Conservation (phyloP, 1,140 invertebrate genomes). For the Drosophila nannoptera region DNA sequence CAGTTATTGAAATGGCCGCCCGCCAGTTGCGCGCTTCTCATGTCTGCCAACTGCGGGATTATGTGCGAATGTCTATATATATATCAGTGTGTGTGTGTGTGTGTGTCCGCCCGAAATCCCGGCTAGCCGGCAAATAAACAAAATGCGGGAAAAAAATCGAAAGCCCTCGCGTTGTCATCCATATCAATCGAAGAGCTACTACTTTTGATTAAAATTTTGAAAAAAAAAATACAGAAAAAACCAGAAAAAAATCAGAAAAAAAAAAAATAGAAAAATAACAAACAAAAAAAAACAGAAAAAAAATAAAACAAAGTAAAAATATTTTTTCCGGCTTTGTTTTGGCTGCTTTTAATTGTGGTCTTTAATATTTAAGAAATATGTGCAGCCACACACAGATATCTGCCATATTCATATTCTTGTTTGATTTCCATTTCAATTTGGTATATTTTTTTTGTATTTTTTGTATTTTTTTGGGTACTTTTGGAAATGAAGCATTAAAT, state of each 20-base stretch:
- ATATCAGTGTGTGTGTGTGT: neutral
- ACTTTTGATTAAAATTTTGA: constrained; percentile 76
- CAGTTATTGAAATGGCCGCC: constrained; percentile 34
- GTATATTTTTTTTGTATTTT: neutral
- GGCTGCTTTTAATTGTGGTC: constrained; percentile 68
- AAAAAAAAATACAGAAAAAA: too few relatives aligned
- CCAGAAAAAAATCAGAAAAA: too few relatives aligned
- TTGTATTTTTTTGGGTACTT: constrained; percentile 32
- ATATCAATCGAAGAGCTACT: constrained; percentile 76
- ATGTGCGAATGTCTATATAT: constrained; percentile 4
- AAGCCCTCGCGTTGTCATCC: constrained; percentile 49
- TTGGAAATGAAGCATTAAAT: constrained; percentile 72
- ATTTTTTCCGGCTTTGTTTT: constrained; percentile 26
- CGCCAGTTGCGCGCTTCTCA: constrained; percentile 26
- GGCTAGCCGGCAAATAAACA: constrained; percentile 21
- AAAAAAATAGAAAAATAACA: too few relatives aligned
- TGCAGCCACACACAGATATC: neutral
- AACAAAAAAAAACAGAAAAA: too few relatives aligned
- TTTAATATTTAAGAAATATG: constrained; percentile 56
- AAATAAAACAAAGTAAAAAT: neutral
- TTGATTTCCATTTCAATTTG: constrained; percentile 48
- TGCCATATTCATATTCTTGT: constrained; percentile 39
- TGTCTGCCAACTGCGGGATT: constrained; percentile 33
- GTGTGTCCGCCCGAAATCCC: constrained; percentile 13
- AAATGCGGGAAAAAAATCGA: constrained; percentile 26